Evolutionary conservation across 2,888 invertebrate species (phyloP), one percentile per base, ranked within the genome.

Genomic region (Lasioglossum oenotherae): DNA sequence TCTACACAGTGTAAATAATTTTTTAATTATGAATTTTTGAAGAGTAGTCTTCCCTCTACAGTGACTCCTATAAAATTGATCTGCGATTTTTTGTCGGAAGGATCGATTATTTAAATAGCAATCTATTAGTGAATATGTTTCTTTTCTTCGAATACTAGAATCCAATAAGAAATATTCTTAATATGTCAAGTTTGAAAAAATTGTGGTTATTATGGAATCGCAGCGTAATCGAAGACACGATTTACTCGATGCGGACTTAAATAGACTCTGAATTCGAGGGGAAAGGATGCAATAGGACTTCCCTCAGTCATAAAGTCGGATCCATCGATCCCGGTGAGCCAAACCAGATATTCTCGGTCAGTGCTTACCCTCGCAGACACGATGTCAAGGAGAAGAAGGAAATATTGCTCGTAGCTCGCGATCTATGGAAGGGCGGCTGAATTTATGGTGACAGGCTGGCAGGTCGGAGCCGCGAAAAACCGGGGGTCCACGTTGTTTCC

Each of bases 381-480:
- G 73, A 84, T 46, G 81, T 81, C 83, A 78, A 88, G 49, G 81
- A 84, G 82, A 72, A n/a, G 83, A 74, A 80, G 78, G 80, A 87
- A 84, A 89, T 86, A 87, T 90, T 74, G 83, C 82, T 53, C 75
- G 74, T 72, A 87, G 87, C 89, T 90, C 87, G 90, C 81, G 86
- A 80, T 71, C 67, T 77, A 73, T 84, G 72, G 82, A 84, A 90
- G 90, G 87, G 83, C 60, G 82, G 81, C 77, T 82, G 87, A 84
- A 90, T 90, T 90, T 90, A 90, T 88, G 87, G 77, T 77, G 38
- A 69, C 60, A 74, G 84, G 74, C 74, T 80, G 69, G 67, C 57
- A 60, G 78, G 77, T 78, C 74, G 78, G 82, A 81, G 73, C 74
- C 71, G 81, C 5, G 53, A 81, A 77, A 80, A 74, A 76, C 71